Conservation (phyloP, 2,113 vertebrate species). For the Podarcis muralis region DNA sequence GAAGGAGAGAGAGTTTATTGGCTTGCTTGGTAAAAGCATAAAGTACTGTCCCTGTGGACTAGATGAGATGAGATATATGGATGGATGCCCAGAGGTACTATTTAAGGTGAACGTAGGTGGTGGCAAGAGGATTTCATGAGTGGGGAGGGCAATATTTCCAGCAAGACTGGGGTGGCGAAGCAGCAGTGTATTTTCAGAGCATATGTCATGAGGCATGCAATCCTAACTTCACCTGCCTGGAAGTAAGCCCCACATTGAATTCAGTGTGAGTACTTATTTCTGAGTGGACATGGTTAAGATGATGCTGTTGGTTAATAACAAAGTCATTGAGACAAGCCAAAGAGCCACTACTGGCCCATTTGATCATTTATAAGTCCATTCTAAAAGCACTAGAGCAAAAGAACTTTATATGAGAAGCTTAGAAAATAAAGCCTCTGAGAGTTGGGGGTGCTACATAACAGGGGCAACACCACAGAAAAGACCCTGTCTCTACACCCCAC, state of each 20-base stretch:
- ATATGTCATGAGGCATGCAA: not conserved
- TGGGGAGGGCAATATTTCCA: not conserved
- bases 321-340: not conserved
- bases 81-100: not conserved
- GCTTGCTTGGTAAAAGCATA: not conserved
- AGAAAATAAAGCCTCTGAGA: not conserved
- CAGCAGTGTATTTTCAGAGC: not conserved
- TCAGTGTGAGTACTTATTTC: no score
- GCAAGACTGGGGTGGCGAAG: not conserved
- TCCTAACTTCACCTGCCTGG: not conserved
- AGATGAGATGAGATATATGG: no score
- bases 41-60: not conserved
- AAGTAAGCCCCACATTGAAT: no score
- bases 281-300: not conserved
- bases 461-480: no score
- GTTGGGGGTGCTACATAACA: no score
- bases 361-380: not conserved
- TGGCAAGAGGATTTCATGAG: not conserved
- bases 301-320: not conserved
- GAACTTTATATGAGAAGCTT: not conserved
- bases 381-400: no score
- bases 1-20: not conserved
- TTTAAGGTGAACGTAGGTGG: not conserved
- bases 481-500: no score
- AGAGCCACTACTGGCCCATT: not conserved